Base-by-base conservation (phyloP, 2,888 invertebrate species). In the Escarpia spicata region DNA sequence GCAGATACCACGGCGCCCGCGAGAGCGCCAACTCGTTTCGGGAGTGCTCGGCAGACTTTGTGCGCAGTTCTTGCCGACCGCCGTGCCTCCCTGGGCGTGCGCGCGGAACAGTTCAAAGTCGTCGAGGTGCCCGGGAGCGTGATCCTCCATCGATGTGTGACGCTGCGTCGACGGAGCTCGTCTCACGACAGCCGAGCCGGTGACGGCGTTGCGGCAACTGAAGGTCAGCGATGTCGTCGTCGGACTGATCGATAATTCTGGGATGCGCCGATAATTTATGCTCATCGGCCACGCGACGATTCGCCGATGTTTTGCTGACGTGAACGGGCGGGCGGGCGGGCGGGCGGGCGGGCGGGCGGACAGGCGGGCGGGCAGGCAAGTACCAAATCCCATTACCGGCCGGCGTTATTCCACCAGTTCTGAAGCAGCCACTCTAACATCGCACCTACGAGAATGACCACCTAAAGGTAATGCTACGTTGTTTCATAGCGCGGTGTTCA, bases 81-180 rank as follows among this genome's bases (percentile, higher is more conserved):
- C 75, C 75, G 75, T 26, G 6, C 75, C 75, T 26, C 75, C 75
- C 75, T 75, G 75, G 0, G 75, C 75, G 75, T 75, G 75, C 3
- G 75, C 75, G 75, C 75, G 75, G n/a, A 75, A 75, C 75, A 75
- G 75, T 75, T 75, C 75, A 6, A 75, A 75, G 75, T 75, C 75
- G 75, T 75, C 75, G 1, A 75, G 75, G 75, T 26, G 75, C 19
- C 75, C 75, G 75, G 75, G 75, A 15, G 75, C 75, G 19, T 75
- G 75, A 6, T n/a, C 75, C 75, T 75, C 75, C 75, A 75, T 75
- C 26, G n/a, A 75, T 75, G 75, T 75, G 75, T n/a, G 75, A 75
- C 75, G 75, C 75, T 4, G 26, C 19, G 19, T 26, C 75, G 26
- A 26, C 75, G 75, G 75, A 75, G 75, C 75, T 52, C 26, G 26